Evolutionary conservation across 2,888 invertebrate genomes (phyloP).

Genomic region (Epinotia bilunana): DNA sequence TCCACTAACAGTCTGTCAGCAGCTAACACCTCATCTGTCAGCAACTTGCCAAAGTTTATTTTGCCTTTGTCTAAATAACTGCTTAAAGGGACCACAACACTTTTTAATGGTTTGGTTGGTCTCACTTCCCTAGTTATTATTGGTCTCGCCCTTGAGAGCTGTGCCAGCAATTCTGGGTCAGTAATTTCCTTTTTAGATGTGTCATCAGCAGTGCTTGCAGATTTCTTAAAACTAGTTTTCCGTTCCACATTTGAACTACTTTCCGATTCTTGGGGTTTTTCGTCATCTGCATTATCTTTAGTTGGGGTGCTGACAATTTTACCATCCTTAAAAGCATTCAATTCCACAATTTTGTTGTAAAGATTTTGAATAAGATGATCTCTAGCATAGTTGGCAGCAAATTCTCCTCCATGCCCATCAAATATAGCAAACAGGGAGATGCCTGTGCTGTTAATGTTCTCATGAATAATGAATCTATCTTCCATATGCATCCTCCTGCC

Average conservation of each 20-base stretch:
- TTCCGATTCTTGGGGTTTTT: conserved; percentile 75
- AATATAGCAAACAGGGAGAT: conserved; percentile 96
- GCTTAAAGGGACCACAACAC: conserved; percentile 79
- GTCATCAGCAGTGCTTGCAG: conserved; percentile 85
- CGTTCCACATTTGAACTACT: conserved; percentile 74
- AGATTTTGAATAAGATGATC: conserved; percentile 93
- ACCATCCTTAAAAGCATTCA: conserved; percentile 88
- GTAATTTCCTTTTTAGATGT: conserved; percentile 86
- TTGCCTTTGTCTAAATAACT: conserved; percentile 90
- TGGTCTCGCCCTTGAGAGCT: conserved; percentile 85
- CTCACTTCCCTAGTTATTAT: conserved; percentile 85
- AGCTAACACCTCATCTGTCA: conserved; percentile 94
- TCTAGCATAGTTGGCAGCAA: conserved; percentile 96
- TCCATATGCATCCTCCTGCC: conserved; percentile 97
- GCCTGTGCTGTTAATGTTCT: conserved; percentile 93
- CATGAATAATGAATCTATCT: conserved; percentile 95
- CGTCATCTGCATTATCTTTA: conserved; percentile 67
- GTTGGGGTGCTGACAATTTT: conserved; percentile 69
- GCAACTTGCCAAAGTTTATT: conserved; percentile 91
- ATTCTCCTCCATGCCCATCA: conserved; percentile 98
- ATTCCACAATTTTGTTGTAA: conserved; percentile 89
- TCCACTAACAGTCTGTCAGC: conserved; percentile 93
- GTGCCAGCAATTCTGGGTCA: conserved; percentile 87
- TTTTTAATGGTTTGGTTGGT: conserved; percentile 76
- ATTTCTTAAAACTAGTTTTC: conserved; percentile 88